Base-by-base conservation (phyloP, 2,888 invertebrate genomes). In the Scrobipalpa atriplicella region DNA sequence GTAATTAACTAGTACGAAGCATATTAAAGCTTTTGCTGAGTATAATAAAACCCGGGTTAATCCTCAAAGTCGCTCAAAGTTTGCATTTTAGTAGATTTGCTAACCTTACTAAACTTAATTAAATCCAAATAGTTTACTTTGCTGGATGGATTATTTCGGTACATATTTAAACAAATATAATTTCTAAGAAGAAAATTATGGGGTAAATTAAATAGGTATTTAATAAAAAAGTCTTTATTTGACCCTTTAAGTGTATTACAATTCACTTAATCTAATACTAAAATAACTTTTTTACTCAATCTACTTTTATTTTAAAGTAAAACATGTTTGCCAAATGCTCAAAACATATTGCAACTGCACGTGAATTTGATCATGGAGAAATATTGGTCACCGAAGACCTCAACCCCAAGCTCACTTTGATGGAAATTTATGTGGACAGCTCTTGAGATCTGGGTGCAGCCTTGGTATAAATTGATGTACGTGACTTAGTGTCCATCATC, bases 61-160 rank as follows among this genome's bases (percentile, higher is more conserved):
- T 61, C 18, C 61, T 41, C 52, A 29, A 56, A 56, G 54, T 56
- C 61, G n/a, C 18, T 16, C 61, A 19, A 41, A 39, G 41, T 61
- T 29, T 19, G 61, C 41, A 61, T 61, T 41, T 41, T 19, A 41
- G 61, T 19, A 60, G 60, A 60, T 41, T 41, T 61, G 41, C 61
- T 61, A 29, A 61, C 41, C 19, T 60, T 18, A 60, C 38, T 41
- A 18, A 61, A 61, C 41, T 61, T 41, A 61, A 61, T 58, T 58
- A 58, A 58, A 58, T 38, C 58, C 38, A 58, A 58, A 58, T 58
- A 58, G 58, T 38, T 58, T 56, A 29, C 18, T 19, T 52, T 52
- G 3, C 21, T 36, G 6, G n/a, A 56, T n/a, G 19, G 36, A 56
- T 21, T 54, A 18, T 19, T 21, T 54, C 10, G 54, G 8, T 21